A percentile compares a stretch with the other conserved stretches of the same genome.
phyloP scores from a whole-genome alignment of 2,797 vertebrate species.

The Phrynocephalus guinanensis region DNA sequence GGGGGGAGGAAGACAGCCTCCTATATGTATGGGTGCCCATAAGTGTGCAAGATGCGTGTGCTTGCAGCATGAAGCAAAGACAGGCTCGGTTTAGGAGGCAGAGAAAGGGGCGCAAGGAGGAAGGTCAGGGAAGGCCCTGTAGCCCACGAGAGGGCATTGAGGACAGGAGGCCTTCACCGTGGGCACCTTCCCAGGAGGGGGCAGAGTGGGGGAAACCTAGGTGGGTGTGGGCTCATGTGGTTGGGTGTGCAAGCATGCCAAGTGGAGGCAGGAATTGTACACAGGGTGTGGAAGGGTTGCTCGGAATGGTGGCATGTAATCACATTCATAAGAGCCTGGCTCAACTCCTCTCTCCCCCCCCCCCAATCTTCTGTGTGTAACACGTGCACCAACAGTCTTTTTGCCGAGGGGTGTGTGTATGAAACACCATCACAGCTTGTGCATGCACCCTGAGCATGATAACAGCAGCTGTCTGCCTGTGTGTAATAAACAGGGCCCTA shows the following conservation, averaged over 20 bases:
- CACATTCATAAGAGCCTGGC: no score
- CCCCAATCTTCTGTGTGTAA: neutral
- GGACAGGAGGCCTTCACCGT: neutral
- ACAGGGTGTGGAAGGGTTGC: neutral
- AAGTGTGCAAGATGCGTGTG: neutral
- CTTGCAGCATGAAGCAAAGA: no score
- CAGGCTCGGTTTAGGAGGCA: neutral
- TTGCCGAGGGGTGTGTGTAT: neutral
- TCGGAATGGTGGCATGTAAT: neutral
- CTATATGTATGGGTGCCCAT: neutral
- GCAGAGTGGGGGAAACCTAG: neutral
- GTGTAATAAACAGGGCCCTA: constrained; percentile 26
- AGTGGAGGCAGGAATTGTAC: no score
- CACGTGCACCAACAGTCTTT: neutral
- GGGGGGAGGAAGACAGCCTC: neutral
- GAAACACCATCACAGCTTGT: constrained; percentile 1
- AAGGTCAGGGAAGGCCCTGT: constrained; percentile 6
- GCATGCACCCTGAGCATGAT: neutral
- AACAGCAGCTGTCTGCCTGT: constrained; percentile 25
- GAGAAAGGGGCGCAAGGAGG: neutral
- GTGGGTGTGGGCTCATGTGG: no score
- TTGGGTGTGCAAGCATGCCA: neutral
- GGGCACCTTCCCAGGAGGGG: neutral
- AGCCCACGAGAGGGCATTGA: neutral
- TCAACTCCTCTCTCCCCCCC: neutral